Evolutionary conservation across 2,797 vertebrate genomes (phyloP).

Genomic region (Lepilemur septentrionalis): DNA sequence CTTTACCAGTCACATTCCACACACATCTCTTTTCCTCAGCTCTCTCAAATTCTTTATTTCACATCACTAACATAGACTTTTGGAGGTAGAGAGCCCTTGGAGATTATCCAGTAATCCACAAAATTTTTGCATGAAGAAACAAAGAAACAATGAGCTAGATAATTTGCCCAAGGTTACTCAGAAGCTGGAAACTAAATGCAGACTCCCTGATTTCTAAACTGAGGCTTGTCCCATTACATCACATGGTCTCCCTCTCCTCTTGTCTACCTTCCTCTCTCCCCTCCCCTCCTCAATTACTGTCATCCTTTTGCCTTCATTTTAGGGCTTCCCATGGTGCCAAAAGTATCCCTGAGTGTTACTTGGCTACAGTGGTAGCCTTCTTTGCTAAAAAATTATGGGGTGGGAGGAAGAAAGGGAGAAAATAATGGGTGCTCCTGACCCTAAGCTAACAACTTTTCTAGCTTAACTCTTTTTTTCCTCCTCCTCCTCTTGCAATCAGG

Average conservation of each 20-base stretch:
- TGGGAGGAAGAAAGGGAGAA: background rate
- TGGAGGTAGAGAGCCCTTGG: background rate
- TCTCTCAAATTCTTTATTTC: constrained; percentile 9
- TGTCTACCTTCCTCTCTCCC: background rate
- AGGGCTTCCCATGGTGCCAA: background rate
- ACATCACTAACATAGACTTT: background rate
- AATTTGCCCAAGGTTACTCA: background rate
- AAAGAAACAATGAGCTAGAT: background rate
- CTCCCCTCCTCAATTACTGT: background rate
- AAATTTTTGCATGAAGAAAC: background rate
- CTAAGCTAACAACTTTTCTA: background rate
- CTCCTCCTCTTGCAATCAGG: background rate
- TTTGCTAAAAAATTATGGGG: background rate
- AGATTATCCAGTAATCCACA: background rate
- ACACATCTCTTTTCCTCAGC: background rate
- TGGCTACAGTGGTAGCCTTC: background rate
- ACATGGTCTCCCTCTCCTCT: background rate
- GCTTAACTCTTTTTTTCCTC: background rate
- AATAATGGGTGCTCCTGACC: background rate
- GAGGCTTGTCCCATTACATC: background rate
- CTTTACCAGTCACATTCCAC: background rate
- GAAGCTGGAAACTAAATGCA: background rate
- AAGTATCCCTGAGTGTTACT: background rate
- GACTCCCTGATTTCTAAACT: background rate
- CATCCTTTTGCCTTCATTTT: background rate